A percentile compares a stretch with the other conserved stretches of the same genome.
phyloP scores from a whole-genome alignment of 2,797 vertebrate genomes.

The Siniperca undulata region DNA sequence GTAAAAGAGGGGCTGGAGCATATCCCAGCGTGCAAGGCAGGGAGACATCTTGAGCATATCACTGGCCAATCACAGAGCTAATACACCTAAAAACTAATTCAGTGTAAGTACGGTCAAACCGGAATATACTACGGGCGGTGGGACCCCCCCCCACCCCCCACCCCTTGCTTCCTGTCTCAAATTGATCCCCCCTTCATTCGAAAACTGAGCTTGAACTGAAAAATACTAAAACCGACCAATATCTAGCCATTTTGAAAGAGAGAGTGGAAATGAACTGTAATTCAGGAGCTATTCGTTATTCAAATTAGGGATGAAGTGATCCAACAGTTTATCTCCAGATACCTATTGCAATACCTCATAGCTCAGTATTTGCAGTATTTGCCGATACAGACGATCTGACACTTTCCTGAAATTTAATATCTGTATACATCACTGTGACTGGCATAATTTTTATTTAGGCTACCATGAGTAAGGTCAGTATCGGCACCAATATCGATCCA shows the following conservation, averaged over 20 bases:
- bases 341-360: not conserved
- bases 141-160: no score
- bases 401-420: not conserved
- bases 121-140: not conserved
- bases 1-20: conserved; percentile 31
- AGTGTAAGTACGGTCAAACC: not conserved
- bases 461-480: not conserved
- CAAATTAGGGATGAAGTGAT: not conserved
- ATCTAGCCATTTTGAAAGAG: not conserved
- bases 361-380: not conserved
- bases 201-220: not conserved
- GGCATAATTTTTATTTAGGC: not conserved
- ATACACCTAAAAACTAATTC: conserved; percentile 2
- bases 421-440: not conserved
- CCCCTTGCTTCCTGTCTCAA: not conserved
- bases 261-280: not conserved
- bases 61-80: conserved; percentile 16
- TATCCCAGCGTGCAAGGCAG: not conserved
- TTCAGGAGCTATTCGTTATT: not conserved
- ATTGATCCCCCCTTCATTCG: not conserved
- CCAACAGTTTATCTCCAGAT: not conserved
- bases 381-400: not conserved
- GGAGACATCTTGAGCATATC: conserved; percentile 7
- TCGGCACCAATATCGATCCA: not conserved
- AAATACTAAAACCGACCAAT: not conserved